Conservation (phyloP, 2,888 invertebrate genomes). For the Drosophila infuscata region DNA sequence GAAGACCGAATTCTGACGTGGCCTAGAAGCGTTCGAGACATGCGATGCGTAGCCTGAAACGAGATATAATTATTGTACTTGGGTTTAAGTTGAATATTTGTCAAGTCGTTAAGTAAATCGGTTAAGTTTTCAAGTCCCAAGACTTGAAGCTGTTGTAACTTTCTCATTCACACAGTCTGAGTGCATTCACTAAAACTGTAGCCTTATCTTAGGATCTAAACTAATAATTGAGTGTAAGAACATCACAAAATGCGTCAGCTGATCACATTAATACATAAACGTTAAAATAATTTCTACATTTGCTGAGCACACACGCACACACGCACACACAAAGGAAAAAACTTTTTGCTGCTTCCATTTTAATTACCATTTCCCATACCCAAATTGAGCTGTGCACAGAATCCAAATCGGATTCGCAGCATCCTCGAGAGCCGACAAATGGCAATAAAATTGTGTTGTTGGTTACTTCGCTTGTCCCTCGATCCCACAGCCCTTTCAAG, state of each 20-base stretch:
- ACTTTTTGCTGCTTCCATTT: constrained; percentile 43
- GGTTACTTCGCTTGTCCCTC: constrained; percentile 48
- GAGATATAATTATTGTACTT: background rate
- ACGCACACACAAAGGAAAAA: constrained; percentile 11
- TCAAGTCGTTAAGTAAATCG: background rate
- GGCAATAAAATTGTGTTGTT: constrained; percentile 76
- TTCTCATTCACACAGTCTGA: background rate
- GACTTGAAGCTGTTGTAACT: background rate
- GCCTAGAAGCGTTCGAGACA: constrained; percentile 84
- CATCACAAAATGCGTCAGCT: too few relatives aligned
- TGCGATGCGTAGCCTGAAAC: constrained; percentile 85
- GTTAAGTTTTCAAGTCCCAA: background rate
- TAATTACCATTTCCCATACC: constrained; percentile 32
- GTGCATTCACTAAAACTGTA: background rate
- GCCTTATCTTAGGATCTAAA: background rate
- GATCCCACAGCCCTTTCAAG: background rate
- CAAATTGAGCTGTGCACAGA: constrained; percentile 11
- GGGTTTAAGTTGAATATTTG: background rate
- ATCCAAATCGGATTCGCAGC: constrained; percentile 19
- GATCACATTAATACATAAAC: too few relatives aligned
- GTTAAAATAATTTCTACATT: background rate
- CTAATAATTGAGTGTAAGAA: background rate
- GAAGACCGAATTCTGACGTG: constrained; percentile 94
- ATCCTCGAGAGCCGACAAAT: constrained; percentile 33
- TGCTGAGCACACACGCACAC: constrained; percentile 27